Conservation (phyloP, 1,140 invertebrate genomes). For the Asobara japonica region DNA sequence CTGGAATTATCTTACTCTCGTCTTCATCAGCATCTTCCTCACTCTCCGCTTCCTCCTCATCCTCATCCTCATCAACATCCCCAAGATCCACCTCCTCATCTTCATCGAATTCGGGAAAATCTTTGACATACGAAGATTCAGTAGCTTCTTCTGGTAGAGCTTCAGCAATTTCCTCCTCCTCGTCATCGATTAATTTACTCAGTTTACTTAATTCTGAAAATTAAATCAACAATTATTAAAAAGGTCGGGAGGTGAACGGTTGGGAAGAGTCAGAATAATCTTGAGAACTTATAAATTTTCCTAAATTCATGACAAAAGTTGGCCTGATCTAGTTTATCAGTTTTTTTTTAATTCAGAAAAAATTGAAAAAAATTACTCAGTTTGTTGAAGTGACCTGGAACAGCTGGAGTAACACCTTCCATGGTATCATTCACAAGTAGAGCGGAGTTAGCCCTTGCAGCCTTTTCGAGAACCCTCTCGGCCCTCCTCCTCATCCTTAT, state of each 20-base stretch:
- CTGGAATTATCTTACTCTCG: neutral
- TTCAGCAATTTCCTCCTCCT: conserved; percentile 44
- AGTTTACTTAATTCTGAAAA: too few relatives aligned
- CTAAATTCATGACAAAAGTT: too few relatives aligned
- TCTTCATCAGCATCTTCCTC: conserved; percentile 34
- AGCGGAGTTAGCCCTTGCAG: conserved; percentile 28
- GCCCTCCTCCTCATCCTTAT: conserved; percentile 52
- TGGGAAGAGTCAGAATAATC: too few relatives aligned
- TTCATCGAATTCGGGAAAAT: conserved; percentile 45
- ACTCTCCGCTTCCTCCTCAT: conserved; percentile 35
- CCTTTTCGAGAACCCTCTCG: conserved; percentile 46
- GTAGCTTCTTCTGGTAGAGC: conserved; percentile 34
- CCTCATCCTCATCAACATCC: conserved; percentile 45
- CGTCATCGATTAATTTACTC: conserved; percentile 33
- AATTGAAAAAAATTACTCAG: too few relatives aligned
- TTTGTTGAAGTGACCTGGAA: too few relatives aligned
- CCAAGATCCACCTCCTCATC: conserved; percentile 40
- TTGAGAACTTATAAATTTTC: too few relatives aligned
- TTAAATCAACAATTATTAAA: too few relatives aligned
- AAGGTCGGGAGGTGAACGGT: too few relatives aligned
- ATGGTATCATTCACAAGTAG: too few relatives aligned
- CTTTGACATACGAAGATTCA: conserved; percentile 35
- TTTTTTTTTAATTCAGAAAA: too few relatives aligned
- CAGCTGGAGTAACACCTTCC: too few relatives aligned
- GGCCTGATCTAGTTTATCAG: too few relatives aligned